Evolutionary conservation across 2,797 vertebrate species (phyloP).

Genomic region (Crenuchus spilurus): DNA sequence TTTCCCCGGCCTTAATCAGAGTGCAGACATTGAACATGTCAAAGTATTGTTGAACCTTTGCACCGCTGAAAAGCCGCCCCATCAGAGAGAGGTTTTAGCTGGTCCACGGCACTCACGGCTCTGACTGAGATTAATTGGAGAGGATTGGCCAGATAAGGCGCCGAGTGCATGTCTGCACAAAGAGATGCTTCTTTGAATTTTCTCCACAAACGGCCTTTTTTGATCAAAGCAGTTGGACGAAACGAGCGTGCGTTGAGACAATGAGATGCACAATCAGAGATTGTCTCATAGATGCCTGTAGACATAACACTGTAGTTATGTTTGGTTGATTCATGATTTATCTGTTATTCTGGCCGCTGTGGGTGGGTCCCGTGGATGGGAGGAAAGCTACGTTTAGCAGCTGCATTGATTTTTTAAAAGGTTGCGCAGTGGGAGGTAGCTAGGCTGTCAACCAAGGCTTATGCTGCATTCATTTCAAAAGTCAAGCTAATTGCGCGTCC

Average conservation of each 20-base stretch:
- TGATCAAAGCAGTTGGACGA: too few species aligned
- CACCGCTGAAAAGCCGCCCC: constrained; percentile 10
- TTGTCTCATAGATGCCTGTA: not conserved
- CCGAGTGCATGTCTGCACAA: not conserved
- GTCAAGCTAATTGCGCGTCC: constrained; percentile 68
- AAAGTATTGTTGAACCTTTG: constrained; percentile 41
- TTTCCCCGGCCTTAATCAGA: constrained; percentile 50
- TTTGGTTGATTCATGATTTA: constrained; percentile 68
- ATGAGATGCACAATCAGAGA: not conserved
- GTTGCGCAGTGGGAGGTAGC: constrained; percentile 72
- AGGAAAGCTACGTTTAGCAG: constrained; percentile 74
- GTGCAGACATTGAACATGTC: constrained; percentile 23
- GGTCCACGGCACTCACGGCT: not conserved
- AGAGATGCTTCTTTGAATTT: not conserved
- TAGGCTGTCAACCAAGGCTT: constrained; percentile 71
- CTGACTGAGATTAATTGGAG: constrained; percentile 26
- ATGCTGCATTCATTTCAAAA: constrained; percentile 59
- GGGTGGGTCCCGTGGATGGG: constrained; percentile 64
- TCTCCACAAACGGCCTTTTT: not conserved
- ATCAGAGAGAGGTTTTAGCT: constrained; percentile 37
- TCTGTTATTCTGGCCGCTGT: constrained; percentile 68
- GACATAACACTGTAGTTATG: constrained; percentile 14
- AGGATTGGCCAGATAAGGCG: constrained; percentile 11
- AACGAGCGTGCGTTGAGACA: too few species aligned
- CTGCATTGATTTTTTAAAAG: constrained; percentile 82